Base-by-base conservation (phyloP, 1,140 invertebrate genomes). In the Palaemon carinicauda region DNA sequence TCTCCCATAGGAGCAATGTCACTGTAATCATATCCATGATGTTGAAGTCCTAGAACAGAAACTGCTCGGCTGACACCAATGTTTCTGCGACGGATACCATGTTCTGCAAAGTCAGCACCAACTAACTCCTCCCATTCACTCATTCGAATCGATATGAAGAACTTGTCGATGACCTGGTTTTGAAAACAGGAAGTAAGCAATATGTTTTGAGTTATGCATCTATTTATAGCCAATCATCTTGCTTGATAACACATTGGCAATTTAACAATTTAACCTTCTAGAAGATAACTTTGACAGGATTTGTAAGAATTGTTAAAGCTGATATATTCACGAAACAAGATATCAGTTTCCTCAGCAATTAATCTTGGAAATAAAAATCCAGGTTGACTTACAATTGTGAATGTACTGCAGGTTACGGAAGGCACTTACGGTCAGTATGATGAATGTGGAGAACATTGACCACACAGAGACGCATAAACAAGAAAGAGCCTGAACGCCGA, bases 31-130 rank as follows among this genome's bases (percentile, higher is more conserved):
- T 41, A 53, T 27, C 82, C 83, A 27, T 81, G 29, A 41, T 87
- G 88, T 21, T 87, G 56, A 17, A 89, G 60, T 1, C 88, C 88
- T 3, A 95, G 91, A 7, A 93, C 93, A 15, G 94, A 94, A 69
- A 95, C 89, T 3, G 94, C 94, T 90, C 94, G 91, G 15, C 93
- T 93, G 3, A 95, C 92, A n/a, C 94, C 94, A 53, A 94, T 92
- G 92, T 94, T 89, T 54, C 90, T 87, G 31, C 93, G 92, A 90
- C 94, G 93, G 79, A 98, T 95, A 74, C 94, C 93, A 91, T 98
- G 97, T 90, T 98, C 97, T 0, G 95, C 95, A 19, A 97, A 92
- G 93, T 98, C 97, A 17, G 96, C 96, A 3, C 97, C 97, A 0
- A 97, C 91, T 24, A 97, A 92, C 91, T 98, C 97, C 80, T 96